Evolutionary conservation across 2,113 vertebrate genomes (phyloP), one percentile per base, ranked within the genome.

Genomic region (Catharus fuscescens): DNA sequence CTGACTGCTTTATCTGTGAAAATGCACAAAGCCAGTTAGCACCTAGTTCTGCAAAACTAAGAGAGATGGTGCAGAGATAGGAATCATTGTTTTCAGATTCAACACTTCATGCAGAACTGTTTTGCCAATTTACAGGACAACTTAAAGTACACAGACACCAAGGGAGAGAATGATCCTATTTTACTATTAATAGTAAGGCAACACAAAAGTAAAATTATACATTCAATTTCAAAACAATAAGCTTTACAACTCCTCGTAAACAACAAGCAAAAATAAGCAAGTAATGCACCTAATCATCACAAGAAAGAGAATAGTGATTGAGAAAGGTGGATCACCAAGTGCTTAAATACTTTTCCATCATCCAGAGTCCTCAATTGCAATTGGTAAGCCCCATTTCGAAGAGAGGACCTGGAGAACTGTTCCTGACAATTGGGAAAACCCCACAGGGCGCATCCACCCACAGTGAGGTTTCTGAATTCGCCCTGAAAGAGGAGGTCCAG

Each of bases 391-490:
- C 40, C 29, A 18, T 65, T 65, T 56, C 1, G 0, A 2, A 40
- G 60, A 38, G 38, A n/a, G 34, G 34, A 65, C 29, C n/a, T 74
- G 60, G 29, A 65, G 59, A 56, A 40, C 18, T 32, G n/a, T 56
- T 48, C 48, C 9, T 32, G 29, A 26, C 24, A 24, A 13, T 10
- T n/a, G 50, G 18, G 28, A 56, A 73, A 47, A 56, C 38, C 59
- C 40, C 54, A 47, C 20, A 7, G 2, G 3, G 18, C 47, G 12
- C 15, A 28, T 65, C 28, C 50, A 64, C 23, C 7, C 23, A 2
- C 12, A 26, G 18, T 47, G 48, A 38, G 14, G 14, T 53, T 72
- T 73, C 40, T 2, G 1, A n/a, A 54, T 64, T 54, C 0, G 0
- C 15, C 23, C 50, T 65, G 60, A 56, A 16, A 74, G 12, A 18